phyloP scores from a whole-genome alignment of 1,140 invertebrate species.

The Paralvinella palmiformis region DNA sequence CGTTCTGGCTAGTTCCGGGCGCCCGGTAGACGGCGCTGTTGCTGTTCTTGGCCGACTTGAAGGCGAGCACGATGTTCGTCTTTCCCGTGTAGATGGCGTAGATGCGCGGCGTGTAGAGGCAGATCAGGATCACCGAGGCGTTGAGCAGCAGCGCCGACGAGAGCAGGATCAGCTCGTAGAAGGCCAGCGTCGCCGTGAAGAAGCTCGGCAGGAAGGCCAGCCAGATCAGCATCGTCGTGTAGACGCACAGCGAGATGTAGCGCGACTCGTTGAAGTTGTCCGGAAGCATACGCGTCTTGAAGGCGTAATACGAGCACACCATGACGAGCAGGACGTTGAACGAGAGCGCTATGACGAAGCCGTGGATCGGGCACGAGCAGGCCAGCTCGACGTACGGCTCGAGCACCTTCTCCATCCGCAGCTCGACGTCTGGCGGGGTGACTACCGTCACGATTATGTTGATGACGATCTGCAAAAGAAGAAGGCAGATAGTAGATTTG shows the following conservation, averaged over 20 bases:
- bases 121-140: conserved; percentile 28
- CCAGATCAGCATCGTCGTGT: conserved; percentile 38
- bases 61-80: too few species aligned
- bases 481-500: neutral
- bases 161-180: conserved; percentile 24
- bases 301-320: conserved; percentile 81
- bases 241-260: conserved; percentile 38
- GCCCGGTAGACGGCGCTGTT: too few species aligned
- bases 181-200: conserved; percentile 26
- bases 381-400: conserved; percentile 15
- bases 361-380: conserved; percentile 5
- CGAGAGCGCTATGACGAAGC: conserved; percentile 52
- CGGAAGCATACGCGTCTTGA: conserved; percentile 55
- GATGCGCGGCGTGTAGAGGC: conserved; percentile 33
- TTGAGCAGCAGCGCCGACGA: conserved; percentile 30
- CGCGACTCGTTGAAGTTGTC: conserved; percentile 44
- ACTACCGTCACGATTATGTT: conserved; percentile 81
- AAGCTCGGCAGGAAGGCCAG: conserved; percentile 37
- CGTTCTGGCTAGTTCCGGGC: too few species aligned
- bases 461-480: conserved; percentile 49
- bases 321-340: conserved; percentile 83
- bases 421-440: conserved; percentile 66
- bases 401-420: conserved; percentile 6
- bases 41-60: too few species aligned
- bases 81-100: conserved; percentile 47